phyloP scores from a whole-genome alignment of 2,888 invertebrate species.

The Hydropsyche betteni region DNA sequence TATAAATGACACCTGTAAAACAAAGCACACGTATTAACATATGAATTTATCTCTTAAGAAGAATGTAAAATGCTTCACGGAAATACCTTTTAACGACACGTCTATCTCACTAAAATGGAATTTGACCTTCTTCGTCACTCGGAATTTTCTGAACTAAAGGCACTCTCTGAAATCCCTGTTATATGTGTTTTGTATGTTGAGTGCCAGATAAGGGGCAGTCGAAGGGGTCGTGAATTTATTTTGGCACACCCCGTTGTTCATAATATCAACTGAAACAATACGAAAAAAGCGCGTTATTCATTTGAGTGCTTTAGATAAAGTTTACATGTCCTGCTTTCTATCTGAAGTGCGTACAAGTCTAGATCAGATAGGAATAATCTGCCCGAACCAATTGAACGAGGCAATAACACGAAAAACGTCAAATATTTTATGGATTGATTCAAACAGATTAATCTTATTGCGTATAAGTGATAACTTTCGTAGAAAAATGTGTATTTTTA shows the following conservation, averaged over 20 bases:
- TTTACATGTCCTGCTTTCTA: neutral
- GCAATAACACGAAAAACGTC: no score
- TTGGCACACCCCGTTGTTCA: constrained; percentile 45
- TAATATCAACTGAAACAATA: constrained; percentile 44
- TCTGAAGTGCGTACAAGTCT: no score
- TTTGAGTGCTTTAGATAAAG: neutral
- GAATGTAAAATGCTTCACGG: no score
- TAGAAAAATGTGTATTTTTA: no score
- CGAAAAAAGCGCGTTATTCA: neutral
- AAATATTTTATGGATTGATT: no score
- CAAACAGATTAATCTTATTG: no score
- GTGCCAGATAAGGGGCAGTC: constrained; percentile 37
- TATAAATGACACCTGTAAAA: neutral
- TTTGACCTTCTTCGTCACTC: neutral
- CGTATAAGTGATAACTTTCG: no score
- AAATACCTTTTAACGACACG: constrained; percentile 14
- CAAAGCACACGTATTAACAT: no score
- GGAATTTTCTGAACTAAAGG: neutral
- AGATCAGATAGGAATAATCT: neutral
- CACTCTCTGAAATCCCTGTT: constrained; percentile 50
- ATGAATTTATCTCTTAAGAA: neutral
- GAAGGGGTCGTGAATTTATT: constrained; percentile 21
- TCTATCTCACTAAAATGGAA: neutral
- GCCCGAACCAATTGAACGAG: neutral
- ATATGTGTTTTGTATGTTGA: constrained; percentile 47